Base-by-base conservation (phyloP, 2,888 invertebrate genomes). In the Pyrrhia umbra region DNA sequence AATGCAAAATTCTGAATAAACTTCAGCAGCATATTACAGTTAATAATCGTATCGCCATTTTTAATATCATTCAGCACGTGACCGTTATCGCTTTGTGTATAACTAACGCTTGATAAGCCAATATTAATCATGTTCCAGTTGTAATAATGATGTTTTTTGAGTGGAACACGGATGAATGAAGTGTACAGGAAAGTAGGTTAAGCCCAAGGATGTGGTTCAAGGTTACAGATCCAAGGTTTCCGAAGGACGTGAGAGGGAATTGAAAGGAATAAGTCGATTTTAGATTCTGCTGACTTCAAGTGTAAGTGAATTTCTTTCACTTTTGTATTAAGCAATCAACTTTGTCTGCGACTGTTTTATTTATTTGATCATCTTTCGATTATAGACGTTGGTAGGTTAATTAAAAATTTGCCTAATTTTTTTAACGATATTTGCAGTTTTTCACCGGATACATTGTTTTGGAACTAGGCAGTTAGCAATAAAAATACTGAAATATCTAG, bases 31-130 rank as follows among this genome's bases (percentile, higher is more conserved):
- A 39, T 10, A 57, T 57, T 62, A 51, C 15, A 52, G 39, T 42
- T 47, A 55, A 42, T 57, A 67, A 59, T 50, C 49, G 40, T 71
- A 73, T 57, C 40, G 60, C 45, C 54, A 64, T 62, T 77, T 70
- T 68, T 71, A 52, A 55, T 54, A 59, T 43, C 42, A 43, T 23
- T 51, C n/a, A 27, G 37, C 70, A 67, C 56, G 67, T 70, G 60
- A 59, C 50, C 20, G 23, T 65, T 77, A 77, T 77, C 78, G 72
- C 21, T 23, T 49, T 56, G 23, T 67, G 62, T 71, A 34, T 34
- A 34, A 42, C 51, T 56, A 49, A 60, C 56, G 23, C 40, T 42
- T 63, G 71, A 77, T 77, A 77, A 75, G 68, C 62, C 34, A 60
- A 55, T 57, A 39, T 77, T 42, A 64, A 56, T 61, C 52, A 62